Base-by-base conservation (phyloP, 1,140 invertebrate genomes). In the Conus betulinus region DNA sequence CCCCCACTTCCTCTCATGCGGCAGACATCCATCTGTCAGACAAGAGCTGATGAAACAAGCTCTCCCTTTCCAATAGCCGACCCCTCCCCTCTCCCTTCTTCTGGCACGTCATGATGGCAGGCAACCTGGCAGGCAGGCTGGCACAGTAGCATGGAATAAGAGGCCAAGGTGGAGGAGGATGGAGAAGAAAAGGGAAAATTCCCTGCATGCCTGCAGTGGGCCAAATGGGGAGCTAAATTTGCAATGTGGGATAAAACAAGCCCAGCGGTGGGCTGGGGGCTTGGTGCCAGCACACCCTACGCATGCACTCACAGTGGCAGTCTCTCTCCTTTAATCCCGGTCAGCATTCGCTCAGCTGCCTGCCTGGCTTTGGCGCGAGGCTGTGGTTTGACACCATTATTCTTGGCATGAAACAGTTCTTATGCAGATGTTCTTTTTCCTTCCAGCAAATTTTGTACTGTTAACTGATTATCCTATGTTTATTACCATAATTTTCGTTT, bases 181-280 rank as follows among this genome's bases (percentile, higher is more conserved):
- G 67, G 53, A 76, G 67, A 76, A 25, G n/a, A 52, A 74, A 78
- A 57, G 74, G n/a, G 74, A 79, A 20, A 55, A 87, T 55, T 76
- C 74, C 85, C 71, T 79, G 85, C 85, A 87, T 87, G 85, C 71
- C 74, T 87, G 71, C 71, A 76, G 20, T 87, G 85, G 85, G 74
- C 74, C 51, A 87, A 87, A 87, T 78, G 53, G 74, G 52, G 74
- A 87, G 20, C 53, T 57, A 78, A 87, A 87, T 87, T 79, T 87
- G 71, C 74, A 87, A 76, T 87, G 71, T 71, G 51, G n/a, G 52
- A 76, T 27, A 74, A 86, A 52, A 87, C 52, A 57, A 83, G 82
- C 52, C 11, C 11, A 25, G 53, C 52, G 63, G 27, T 39, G 57
- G 57, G 8, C 25, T 23, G 53, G 82, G 55, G 57, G 82, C 82